Evolutionary conservation across 1,140 invertebrate genomes (phyloP).

Genomic region (Leucophenga varia): DNA sequence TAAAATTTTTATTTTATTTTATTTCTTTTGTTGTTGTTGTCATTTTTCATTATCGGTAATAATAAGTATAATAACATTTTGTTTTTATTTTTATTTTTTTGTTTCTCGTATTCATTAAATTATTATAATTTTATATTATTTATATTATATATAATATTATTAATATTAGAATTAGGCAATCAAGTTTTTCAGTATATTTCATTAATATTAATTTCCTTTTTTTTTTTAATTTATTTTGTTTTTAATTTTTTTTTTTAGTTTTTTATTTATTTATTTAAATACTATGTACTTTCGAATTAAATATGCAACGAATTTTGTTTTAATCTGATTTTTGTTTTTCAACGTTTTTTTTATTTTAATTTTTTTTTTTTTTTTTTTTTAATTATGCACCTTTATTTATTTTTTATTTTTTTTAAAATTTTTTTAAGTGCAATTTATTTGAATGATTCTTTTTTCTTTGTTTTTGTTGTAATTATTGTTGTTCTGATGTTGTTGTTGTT

Average conservation of each 20-base stretch:
- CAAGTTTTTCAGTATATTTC: conserved; percentile 32
- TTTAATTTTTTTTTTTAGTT: conserved; percentile 8
- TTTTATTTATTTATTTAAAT: conserved; percentile 21
- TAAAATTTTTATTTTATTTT: conserved; percentile 57
- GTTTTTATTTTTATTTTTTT: conserved; percentile 39
- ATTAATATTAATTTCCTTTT: too few relatives aligned
- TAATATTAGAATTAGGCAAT: conserved; percentile 57
- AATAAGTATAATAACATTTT: conserved; percentile 57
- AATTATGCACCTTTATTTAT: conserved; percentile 17
- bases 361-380: conserved; percentile 12
- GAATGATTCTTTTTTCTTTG: conserved; percentile 13
- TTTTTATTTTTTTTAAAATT: conserved; percentile 5
- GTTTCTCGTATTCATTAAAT: conserved; percentile 37
- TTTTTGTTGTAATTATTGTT: conserved; percentile 13
- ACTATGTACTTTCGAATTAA: conserved; percentile 49
- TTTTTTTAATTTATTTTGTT: neutral
- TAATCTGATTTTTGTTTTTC: conserved; percentile 21
- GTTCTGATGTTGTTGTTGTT: conserved; percentile 40
- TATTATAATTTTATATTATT: conserved; percentile 34
- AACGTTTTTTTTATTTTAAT: conserved; percentile 13
- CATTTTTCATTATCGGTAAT: conserved; percentile 53
- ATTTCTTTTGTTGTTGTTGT: conserved; percentile 27
- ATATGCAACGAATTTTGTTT: conserved; percentile 52
- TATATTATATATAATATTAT: conserved; percentile 32
- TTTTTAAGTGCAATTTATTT: conserved; percentile 33